Evolutionary conservation across 1,140 invertebrate species (phyloP), one percentile per base, ranked within the genome.

Genomic region (Adoxophyes honmai): DNA sequence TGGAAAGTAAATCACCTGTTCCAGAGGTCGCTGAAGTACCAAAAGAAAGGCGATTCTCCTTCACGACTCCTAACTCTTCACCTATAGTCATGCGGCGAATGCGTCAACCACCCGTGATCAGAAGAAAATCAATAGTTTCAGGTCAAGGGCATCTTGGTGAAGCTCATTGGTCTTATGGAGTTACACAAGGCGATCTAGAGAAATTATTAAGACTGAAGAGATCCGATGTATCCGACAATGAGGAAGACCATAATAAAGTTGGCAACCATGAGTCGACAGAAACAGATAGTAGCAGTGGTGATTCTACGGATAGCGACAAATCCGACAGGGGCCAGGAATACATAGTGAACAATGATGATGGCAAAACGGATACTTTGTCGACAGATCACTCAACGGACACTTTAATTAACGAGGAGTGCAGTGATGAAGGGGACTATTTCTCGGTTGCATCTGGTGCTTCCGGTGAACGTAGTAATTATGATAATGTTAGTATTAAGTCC

Each of bases 401-500:
- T 18, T 68, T 88, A 60, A 87, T 86, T 35, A 81, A 88, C 56
- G 86, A 88, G 63, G 83, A 81, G 55, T 78, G 77, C 60, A 86
- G 81, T 74, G 84, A 86, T 58, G 74, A 75, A 55, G 78, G 66
- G 7, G 86, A 87, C 57, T 73, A 79, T 65, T 61, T 73, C 11
- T 85, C 75, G 9, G 62, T 70, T 16, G 59, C 54, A 21, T 83
- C 86, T 7, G 78, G 68, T 69, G 75, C 66, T 37, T 86, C 79
- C 56, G 81, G 66, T 65, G 82, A 71, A 64, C 81, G 69, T 60
- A 77, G 73, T 68, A 86, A 87, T 76, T 86, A 81, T 71, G 87
- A 89, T 65, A 88, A 87, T 76, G 71, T 88, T 74, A 88, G 86
- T 64, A 88, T 86, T 65, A 87, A 86, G 60, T 86, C 86, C 1